phyloP scores from a whole-genome alignment of 2,797 vertebrate species.

The Lophotriccus pileatus region DNA sequence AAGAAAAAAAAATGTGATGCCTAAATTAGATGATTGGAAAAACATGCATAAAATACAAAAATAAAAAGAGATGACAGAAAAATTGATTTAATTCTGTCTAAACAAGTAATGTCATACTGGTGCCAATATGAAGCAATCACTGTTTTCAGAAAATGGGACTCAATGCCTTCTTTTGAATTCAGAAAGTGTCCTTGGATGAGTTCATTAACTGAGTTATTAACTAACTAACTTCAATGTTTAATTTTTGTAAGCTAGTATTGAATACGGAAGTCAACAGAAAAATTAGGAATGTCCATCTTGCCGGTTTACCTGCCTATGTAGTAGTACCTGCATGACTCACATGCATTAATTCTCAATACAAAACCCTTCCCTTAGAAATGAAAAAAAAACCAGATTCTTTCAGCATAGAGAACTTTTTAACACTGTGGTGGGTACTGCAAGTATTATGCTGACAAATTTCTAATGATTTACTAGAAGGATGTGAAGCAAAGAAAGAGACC shows the following conservation, averaged over 20 bases:
- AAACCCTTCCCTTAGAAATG: not conserved
- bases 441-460: not conserved
- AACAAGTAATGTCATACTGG: not conserved
- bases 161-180: not conserved
- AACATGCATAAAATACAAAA: not conserved
- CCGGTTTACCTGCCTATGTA: not conserved
- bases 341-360: not conserved
- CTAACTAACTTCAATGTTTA: not conserved
- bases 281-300: not conserved
- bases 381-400: not conserved
- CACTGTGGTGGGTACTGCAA: not conserved
- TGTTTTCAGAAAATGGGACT: conserved; percentile 10
- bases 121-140: conserved; percentile 21
- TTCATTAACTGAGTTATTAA: not conserved
- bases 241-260: not conserved
- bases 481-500: too few species aligned
- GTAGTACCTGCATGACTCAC: not conserved
- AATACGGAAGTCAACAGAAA: not conserved
- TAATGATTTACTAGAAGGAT: not conserved
- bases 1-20: not conserved
- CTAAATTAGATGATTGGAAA: not conserved
- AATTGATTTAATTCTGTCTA: not conserved
- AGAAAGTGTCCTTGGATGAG: not conserved
- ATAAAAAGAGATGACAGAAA: conserved; percentile 20
- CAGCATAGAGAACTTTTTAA: not conserved